These are phyloP conservation scores for Aphaenogaster ashmeadi DNA, from an alignment of 1,140 invertebrate species.

Conservation along the genomic window DNA sequence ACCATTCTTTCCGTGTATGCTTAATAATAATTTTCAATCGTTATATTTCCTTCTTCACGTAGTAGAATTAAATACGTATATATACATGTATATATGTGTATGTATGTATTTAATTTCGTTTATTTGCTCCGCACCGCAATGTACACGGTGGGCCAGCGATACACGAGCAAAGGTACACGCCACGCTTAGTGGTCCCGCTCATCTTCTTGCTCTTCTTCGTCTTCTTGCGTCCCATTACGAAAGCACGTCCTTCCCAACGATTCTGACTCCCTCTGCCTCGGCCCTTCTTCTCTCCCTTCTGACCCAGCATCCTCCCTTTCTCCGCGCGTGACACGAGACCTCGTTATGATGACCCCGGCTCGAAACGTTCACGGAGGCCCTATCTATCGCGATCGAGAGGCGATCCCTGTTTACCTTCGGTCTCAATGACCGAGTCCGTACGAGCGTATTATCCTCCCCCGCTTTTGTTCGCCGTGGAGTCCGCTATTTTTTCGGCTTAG, in stretches of 20 bases:
- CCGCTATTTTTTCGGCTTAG: slow-evolving; percentile 32
- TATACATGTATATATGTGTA: neutral
- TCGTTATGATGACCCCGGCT: slow-evolving; percentile 82
- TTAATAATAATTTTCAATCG: neutral
- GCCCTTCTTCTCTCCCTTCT: neutral
- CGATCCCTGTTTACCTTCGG: slow-evolving; percentile 73
- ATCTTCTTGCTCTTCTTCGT: slow-evolving; percentile 49
- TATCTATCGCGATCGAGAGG: slow-evolving; percentile 74
- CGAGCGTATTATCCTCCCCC: slow-evolving; percentile 66
- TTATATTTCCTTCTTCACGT: neutral
- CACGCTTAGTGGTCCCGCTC: slow-evolving; percentile 46
- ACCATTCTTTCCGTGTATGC: neutral
- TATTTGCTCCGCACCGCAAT: slow-evolving; percentile 26
- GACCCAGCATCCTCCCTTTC: slow-evolving; percentile 2
- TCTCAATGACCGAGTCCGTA: slow-evolving; percentile 70
- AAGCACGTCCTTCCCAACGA: slow-evolving; percentile 52
- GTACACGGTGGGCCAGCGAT: slow-evolving; percentile 30
- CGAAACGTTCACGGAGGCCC: slow-evolving; percentile 71
- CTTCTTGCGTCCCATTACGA: slow-evolving; percentile 53
- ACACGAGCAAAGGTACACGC: slow-evolving; percentile 47
- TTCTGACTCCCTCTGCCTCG: neutral
- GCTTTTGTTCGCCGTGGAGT: slow-evolving; percentile 22
- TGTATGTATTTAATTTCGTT: neutral
- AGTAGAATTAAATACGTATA: neutral
- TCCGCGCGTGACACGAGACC: slow-evolving; percentile 75